These are phyloP conservation scores for Microtus richardsoni DNA, from an alignment of 2,113 vertebrate species.

Conservation along the genomic window DNA sequence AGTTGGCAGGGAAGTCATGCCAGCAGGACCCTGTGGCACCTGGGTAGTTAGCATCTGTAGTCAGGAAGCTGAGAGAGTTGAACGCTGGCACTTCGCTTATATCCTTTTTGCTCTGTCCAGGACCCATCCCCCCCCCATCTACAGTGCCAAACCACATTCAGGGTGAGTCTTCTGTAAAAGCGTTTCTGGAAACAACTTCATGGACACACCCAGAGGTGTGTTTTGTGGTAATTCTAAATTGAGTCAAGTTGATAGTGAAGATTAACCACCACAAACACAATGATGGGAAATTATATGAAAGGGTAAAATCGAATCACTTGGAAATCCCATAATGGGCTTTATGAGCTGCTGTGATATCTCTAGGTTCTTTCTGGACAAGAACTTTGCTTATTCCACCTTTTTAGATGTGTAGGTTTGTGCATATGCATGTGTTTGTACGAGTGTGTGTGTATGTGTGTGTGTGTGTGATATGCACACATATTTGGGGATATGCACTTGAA, in stretches of 20 bases:
- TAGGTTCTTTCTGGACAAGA: not conserved
- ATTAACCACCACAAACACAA: not conserved
- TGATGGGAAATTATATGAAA: not conserved
- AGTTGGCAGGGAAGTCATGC: too few relatives aligned
- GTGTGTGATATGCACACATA: not conserved
- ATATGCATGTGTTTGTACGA: not conserved
- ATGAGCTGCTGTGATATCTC: not conserved
- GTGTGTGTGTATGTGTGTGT: not conserved
- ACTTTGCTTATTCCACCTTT: not conserved
- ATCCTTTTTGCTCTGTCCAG: not conserved
- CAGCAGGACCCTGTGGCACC: too few relatives aligned
- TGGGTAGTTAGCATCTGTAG: too few relatives aligned
- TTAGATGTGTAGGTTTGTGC: not conserved
- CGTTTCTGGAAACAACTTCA: not conserved
- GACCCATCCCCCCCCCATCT: not conserved
- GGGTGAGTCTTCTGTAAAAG: not conserved
- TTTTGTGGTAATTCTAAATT: not conserved
- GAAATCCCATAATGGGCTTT: not conserved
- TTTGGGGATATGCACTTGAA: not conserved
- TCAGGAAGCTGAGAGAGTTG: not conserved
- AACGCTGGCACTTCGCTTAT: not conserved
- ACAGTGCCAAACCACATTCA: not conserved
- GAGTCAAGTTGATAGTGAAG: not conserved
- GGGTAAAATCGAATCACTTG: not conserved
- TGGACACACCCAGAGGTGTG: not conserved